Evolutionary conservation across 2,797 vertebrate species (phyloP), one percentile per base, ranked within the genome.

Genomic region (Xiphorhynchus erythropygius): DNA sequence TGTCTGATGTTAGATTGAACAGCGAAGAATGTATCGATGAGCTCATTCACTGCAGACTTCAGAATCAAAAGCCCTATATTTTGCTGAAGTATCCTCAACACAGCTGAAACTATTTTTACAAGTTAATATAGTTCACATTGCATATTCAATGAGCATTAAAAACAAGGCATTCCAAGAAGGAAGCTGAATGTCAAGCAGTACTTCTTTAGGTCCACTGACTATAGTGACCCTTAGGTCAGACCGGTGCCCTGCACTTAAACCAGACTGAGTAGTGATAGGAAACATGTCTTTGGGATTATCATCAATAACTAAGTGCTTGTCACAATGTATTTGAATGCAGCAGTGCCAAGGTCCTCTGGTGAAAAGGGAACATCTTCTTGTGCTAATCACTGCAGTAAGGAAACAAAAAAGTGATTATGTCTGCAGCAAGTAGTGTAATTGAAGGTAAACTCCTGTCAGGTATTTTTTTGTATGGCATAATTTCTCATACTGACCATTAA

Each of bases 381-480:
- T 42, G 27, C 44, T 52, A 91, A 85, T 49, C 25, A 41, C 14
- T 64, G 62, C 53, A 71, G 42, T 56, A 84, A 62, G 21, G 17
- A 85, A 74, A 65, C 27, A 60, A 63, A 62, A 70, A 65, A 23
- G 41, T 18, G 41, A 56, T 35, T 24, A 28, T 30, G 44, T 10
- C 33, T 83, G 33, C 69, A 87, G 60, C 56, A 82, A 62, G 39
- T 3, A 18, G 9, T 32, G 32, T 35, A 67, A 70, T 2, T 33
- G 50, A 63, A 76, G 41, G 44, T 50, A 56, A 85, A 55, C 13
- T 56, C 57, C 42, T 27, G 19, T n/a, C 28, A 64, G 19, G 8
- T 56, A 35, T 75, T 83, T 91, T 91, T 83, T 74, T 89, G 25
- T 56, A 22, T 32, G 67, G 60, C 46, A 12, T 35, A 82, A 89